Percentiles rank a stretch among this genome's conserved stretches.
Conservation (phyloP, 2,888 invertebrate species). For the Maniola hyperantus region DNA sequence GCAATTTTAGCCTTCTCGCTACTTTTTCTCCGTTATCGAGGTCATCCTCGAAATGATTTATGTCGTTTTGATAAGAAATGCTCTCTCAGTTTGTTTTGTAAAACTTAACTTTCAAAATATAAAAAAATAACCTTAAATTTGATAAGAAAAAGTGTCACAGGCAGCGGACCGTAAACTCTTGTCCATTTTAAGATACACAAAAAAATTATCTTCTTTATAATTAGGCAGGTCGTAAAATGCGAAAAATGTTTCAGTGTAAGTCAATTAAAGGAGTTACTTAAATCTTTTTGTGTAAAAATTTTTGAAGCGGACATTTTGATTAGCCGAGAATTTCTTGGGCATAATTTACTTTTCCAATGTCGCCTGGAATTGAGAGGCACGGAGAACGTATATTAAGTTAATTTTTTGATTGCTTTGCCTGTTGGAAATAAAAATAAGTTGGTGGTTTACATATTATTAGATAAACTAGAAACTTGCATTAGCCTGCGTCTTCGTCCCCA, state of each 20-base stretch:
- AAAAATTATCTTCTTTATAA: constrained; percentile 14
- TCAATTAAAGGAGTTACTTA: constrained; percentile 23
- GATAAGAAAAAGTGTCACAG: constrained; percentile 28
- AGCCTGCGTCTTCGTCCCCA: no score
- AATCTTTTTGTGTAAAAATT: constrained; percentile 1
- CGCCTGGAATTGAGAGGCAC: background rate
- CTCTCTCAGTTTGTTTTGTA: constrained; percentile 47
- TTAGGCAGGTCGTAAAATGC: constrained; percentile 9
- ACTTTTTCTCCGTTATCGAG: constrained; percentile 50
- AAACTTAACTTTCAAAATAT: constrained; percentile 43
- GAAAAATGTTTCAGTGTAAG: constrained; percentile 15
- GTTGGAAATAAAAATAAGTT: background rate
- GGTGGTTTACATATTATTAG: background rate
- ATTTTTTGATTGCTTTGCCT: constrained; percentile 5
- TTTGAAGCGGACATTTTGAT: constrained; percentile 11
- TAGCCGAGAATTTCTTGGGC: constrained; percentile 1
- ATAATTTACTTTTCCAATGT: constrained; percentile 12
- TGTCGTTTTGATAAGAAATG: constrained; percentile 55
- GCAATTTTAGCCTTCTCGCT: constrained; percentile 43
- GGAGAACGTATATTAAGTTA: background rate
- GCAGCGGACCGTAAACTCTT: constrained; percentile 3
- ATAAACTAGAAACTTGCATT: no score
- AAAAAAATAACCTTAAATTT: constrained; percentile 38
- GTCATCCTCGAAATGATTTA: constrained; percentile 60
- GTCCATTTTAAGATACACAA: constrained; percentile 5